Evolutionary conservation across 30 jellyfish, hydroid and myxozoan genomes (phyloP).

Genomic region (Rhopilema esculentum): DNA sequence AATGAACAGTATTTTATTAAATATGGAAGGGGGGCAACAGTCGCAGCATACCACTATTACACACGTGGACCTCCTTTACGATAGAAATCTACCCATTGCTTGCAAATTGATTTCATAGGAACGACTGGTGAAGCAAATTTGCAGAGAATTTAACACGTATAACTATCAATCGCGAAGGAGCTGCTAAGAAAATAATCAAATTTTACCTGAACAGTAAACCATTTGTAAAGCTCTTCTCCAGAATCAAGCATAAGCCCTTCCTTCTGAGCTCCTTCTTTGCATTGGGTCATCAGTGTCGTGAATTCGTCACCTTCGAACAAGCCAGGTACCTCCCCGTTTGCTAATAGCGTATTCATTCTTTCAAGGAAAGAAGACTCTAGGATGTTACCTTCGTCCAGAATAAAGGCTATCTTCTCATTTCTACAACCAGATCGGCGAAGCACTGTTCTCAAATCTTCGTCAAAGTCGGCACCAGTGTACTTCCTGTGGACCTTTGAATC

Average conservation of each 20-base stretch:
- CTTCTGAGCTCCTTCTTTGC: slow-evolving; percentile 98
- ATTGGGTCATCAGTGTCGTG: slow-evolving; percentile 97
- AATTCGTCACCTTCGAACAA: slow-evolving; percentile 98
- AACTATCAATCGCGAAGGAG: not conserved
- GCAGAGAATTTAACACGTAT: too few species aligned
- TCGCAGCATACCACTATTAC: too few species aligned
- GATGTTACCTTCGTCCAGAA: slow-evolving; percentile 97
- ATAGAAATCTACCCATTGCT: too few species aligned
- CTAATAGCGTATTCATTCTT: slow-evolving; percentile 98
- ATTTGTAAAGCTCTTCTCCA: slow-evolving; percentile 96
- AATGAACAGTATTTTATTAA: not conserved
- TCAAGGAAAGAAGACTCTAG: slow-evolving; percentile 96
- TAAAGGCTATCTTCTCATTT: slow-evolving; percentile 97
- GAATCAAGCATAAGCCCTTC: slow-evolving; percentile 99
- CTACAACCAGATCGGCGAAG: slow-evolving; percentile 95
- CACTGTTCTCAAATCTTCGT: slow-evolving; percentile 93
- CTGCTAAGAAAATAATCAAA: not conserved
- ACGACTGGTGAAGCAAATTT: too few species aligned
- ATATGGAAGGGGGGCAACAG: too few species aligned
- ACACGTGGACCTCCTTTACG: too few species aligned
- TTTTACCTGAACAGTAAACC: slow-evolving; percentile 97
- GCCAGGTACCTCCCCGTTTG: slow-evolving; percentile 99
- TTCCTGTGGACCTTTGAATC: slow-evolving; percentile 89
- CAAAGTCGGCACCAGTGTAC: slow-evolving; percentile 98
- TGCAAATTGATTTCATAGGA: too few species aligned